phyloP scores from a whole-genome alignment of 2,113 vertebrate species.

The Coracopsis vasa region DNA sequence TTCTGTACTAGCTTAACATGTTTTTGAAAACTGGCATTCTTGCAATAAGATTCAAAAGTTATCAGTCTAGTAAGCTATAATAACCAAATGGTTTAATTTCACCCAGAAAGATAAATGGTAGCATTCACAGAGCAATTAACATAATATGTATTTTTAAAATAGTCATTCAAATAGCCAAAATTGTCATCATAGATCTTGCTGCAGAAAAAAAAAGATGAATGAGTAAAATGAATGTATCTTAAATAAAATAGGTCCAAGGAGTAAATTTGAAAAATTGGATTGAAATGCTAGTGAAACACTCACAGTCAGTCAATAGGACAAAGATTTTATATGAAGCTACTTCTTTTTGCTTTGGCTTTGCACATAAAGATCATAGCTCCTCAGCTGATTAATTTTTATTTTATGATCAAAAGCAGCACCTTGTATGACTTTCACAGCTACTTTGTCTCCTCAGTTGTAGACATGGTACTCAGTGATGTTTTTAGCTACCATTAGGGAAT shows the following conservation, averaged over 20 bases:
- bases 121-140: not conserved
- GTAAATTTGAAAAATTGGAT: not conserved
- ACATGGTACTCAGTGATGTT: not conserved
- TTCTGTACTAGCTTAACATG: not conserved
- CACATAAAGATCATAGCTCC: not conserved
- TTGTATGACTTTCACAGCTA: not conserved
- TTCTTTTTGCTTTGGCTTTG: not conserved
- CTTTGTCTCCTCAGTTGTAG: not conserved
- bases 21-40: not conserved
- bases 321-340: not conserved
- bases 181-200: not conserved
- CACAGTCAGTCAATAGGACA: not conserved
- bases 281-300: not conserved
- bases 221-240: not conserved
- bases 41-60: not conserved
- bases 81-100: not conserved
- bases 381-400: not conserved
- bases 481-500: not conserved
- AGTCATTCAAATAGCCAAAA: not conserved
- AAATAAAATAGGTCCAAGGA: not conserved
- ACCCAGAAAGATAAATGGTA: not conserved
- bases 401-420: not conserved
- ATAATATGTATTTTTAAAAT: not conserved
- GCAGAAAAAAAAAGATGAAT: not conserved
- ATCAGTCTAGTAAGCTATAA: not conserved